These are phyloP conservation scores for Hecatera dysodea DNA, from an alignment of 2,888 invertebrate genomes.

Conservation along the genomic window DNA sequence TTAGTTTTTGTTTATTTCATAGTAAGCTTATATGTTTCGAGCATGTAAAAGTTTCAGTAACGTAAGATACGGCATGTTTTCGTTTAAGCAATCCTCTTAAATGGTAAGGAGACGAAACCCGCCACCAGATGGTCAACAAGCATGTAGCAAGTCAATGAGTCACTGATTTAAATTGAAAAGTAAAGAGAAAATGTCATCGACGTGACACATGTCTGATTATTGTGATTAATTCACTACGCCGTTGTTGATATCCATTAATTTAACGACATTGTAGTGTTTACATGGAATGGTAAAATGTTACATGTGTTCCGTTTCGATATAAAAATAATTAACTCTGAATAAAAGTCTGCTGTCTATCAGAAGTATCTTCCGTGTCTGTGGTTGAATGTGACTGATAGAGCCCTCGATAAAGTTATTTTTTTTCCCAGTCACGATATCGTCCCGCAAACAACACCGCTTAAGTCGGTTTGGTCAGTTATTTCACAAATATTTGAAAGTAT, in stretches of 20 bases:
- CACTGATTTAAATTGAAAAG: constrained; percentile 58
- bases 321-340: constrained; percentile 22
- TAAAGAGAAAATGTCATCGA: constrained; percentile 61
- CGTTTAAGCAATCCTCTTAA: constrained; percentile 49
- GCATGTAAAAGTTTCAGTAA: neutral
- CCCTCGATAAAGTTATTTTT: neutral
- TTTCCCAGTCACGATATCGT: neutral
- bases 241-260: constrained; percentile 44
- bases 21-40: neutral
- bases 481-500: too few relatives aligned
- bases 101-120: constrained; percentile 43
- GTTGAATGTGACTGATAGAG: neutral
- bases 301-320: constrained; percentile 40
- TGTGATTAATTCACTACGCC: constrained; percentile 52
- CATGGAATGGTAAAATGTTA: constrained; percentile 36
- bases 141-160: constrained; percentile 41
- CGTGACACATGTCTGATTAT: constrained; percentile 59
- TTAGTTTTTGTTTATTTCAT: neutral
- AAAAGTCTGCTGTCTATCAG: constrained; percentile 9
- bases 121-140: constrained; percentile 58
- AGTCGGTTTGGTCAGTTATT: too few relatives aligned
- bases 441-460: too few relatives aligned
- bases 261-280: constrained; percentile 43
- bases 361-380: neutral
- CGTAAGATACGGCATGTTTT: constrained; percentile 14